Base-by-base conservation (phyloP, 2,888 invertebrate genomes). In the Zootermopsis nevadensis region DNA sequence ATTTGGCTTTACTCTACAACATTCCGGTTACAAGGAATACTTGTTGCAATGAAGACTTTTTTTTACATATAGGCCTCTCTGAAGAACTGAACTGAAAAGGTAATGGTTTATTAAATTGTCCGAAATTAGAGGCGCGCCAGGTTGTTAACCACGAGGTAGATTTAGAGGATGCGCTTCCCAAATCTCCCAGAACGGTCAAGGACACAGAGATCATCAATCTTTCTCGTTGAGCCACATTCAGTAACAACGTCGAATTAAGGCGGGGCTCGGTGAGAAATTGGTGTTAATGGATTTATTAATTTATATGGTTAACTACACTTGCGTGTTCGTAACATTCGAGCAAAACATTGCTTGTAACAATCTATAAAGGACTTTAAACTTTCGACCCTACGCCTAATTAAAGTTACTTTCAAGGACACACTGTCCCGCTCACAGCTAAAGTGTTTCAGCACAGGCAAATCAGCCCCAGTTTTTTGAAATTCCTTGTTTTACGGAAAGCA, bases 141-240 rank as follows among this genome's bases (percentile, higher is more conserved):
- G 60, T 60, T 60, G 48, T 48, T 60, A 42, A n/a, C 2, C 74
- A 10, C 15, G 33, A 38, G 38, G 8, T 33, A 33, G 19, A 33
- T 6, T 69, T 69, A 22, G 4, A 33, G 4, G 69, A 69, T 12
- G 69, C 31, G 69, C 31, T 30, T 33, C 33, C 69, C 22, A 8
- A n/a, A 69, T 33, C n/a, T 33, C n/a, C 30, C 33, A 7, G 69
- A 15, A 69, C 33, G 74, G 35, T n/a, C 38, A 74, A 24, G 74
- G 74, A 10, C 74, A 74, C 74, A 74, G 38, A 42, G 8, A 74
- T 42, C 74, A 74, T 74, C 74, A 74, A 74, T 74, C 74, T 74
- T 38, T 42, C n/a, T n/a, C 38, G 74, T 19, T 31, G n/a, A 35
- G 74, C 24, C n/a, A 42, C 38, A 74, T 74, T 74, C 33, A 27